Base-by-base conservation (phyloP, 2,888 invertebrate species). In the Plebejus anna region DNA sequence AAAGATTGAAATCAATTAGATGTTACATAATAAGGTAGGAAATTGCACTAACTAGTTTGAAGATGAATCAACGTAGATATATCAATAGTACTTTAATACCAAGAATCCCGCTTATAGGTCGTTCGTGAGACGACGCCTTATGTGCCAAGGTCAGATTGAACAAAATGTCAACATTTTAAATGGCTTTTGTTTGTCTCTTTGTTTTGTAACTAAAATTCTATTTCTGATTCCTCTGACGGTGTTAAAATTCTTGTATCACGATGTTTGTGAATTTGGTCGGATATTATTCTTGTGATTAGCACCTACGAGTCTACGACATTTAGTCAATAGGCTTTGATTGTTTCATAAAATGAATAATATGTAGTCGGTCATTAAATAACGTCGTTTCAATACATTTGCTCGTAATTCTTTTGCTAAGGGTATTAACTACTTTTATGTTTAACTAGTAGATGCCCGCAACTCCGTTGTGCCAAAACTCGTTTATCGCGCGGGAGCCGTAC, bases 231-330 rank as follows among this genome's bases (percentile, higher is more conserved):
- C 59, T 77, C 75, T 76, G 79, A 76, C 76, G 76, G 78, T 80
- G 78, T 80, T 28, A 76, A 71, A 76, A 71, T 38, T 78, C 77
- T 75, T 76, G 76, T 78, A 76, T 78, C 76, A 79, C 73, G 73
- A 82, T 83, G 81, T 51, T 83, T 82, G 82, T 83, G 82, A 81
- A 80, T 79, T 82, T 81, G 82, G 79, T 84, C 85, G 86, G 86
- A 89, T 86, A 85, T 89, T 86, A 88, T 87, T 87, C 87, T 84
- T 87, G 82, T 82, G 79, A 85, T 82, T 90, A 89, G 86, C 83
- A 89, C 89, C 83, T 78, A 55, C 32, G 73, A 55, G 88, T 88
- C 83, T 78, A 55, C 32, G 73, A 55, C 16, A 73, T 51, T 47
- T 32, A 13, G 73, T 73, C 28, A 38, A 22, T 36, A 36, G 36